phyloP scores from a whole-genome alignment of 2,113 vertebrate species.

The Pseudonaja textilis region DNA sequence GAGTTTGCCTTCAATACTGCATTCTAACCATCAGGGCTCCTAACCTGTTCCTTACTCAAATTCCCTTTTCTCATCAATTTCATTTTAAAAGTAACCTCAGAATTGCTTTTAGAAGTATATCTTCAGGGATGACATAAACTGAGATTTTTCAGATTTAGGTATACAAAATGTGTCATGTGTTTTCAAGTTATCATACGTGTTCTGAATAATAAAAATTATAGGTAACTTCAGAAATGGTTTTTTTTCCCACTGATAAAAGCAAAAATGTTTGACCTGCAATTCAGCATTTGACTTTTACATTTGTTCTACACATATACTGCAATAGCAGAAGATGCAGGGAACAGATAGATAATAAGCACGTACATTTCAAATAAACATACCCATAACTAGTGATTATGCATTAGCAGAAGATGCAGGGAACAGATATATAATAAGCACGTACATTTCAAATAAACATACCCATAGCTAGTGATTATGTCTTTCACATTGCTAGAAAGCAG shows the following conservation, averaged over 20 bases:
- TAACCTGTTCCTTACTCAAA: background rate
- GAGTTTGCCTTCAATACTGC: too few relatives aligned
- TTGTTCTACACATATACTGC: background rate
- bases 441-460: background rate
- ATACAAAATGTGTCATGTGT: background rate
- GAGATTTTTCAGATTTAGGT: background rate
- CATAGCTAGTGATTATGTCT: background rate
- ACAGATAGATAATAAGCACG: background rate
- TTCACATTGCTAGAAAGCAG: conserved; percentile 3
- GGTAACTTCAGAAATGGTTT: background rate
- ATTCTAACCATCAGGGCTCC: too few relatives aligned
- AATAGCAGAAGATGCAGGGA: background rate
- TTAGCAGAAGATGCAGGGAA: background rate
- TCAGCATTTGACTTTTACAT: background rate
- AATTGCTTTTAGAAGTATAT: background rate
- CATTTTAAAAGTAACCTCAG: background rate
- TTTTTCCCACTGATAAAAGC: background rate
- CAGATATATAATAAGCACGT: background rate
- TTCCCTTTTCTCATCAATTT: background rate
- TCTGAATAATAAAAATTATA: background rate
- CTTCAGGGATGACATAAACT: background rate
- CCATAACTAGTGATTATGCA: background rate
- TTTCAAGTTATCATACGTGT: background rate
- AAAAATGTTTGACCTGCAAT: background rate
- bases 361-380: background rate